Evolutionary conservation across 2,797 vertebrate genomes (phyloP).

Genomic region (Haliaeetus albicilla): DNA sequence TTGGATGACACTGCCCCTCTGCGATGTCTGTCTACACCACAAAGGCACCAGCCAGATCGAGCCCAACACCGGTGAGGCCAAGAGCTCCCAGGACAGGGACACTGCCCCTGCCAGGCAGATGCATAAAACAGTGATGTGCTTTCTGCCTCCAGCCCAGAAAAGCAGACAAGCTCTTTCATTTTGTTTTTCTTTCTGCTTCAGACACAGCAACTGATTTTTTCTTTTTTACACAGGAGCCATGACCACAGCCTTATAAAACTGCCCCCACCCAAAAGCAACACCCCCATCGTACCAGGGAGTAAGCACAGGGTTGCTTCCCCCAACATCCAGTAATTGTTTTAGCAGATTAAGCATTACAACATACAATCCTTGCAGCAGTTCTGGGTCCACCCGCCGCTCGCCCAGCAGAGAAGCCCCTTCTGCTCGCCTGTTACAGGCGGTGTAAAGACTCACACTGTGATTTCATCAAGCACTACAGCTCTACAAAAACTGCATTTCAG

Average conservation of each 20-base stretch:
- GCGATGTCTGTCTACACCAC: background rate
- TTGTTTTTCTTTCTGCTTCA: background rate
- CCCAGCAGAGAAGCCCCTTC: background rate
- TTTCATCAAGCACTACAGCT: background rate
- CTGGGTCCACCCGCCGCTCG: background rate
- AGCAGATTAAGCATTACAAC: too few relatives aligned
- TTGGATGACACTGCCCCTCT: background rate
- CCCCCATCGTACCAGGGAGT: fast-evolving
- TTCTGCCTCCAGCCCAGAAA: background rate
- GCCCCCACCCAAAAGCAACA: background rate
- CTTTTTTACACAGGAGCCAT: background rate
- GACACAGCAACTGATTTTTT: background rate
- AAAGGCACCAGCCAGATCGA: background rate
- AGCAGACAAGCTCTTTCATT: background rate
- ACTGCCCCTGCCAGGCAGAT: background rate
- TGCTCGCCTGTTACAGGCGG: background rate
- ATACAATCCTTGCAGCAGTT: fast-evolving
- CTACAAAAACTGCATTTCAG: background rate
- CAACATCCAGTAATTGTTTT: background rate
- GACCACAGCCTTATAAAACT: background rate
- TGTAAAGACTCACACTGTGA: background rate
- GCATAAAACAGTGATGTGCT: background rate
- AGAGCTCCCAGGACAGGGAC: background rate
- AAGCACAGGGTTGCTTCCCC: background rate
- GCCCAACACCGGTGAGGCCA: background rate